A percentile compares a stretch with the other conserved stretches of the same genome.
phyloP scores from a whole-genome alignment of 2,888 invertebrate genomes.

The Trilocha varians region DNA sequence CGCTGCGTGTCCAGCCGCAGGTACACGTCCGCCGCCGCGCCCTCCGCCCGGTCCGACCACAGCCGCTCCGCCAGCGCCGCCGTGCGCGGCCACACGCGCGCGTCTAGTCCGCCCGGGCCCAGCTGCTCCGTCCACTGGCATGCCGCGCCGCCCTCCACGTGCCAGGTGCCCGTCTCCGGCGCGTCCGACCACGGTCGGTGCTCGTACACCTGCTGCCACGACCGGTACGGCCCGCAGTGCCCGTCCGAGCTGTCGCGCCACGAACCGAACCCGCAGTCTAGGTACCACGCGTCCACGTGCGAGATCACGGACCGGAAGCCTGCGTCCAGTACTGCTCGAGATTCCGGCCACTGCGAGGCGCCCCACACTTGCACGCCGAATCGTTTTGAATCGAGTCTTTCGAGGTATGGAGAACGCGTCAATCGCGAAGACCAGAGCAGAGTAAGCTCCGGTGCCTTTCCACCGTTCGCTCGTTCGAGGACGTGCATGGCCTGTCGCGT shows the following conservation, averaged over 20 bases:
- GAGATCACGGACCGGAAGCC: slow-evolving; percentile 86
- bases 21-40: slow-evolving; percentile 75
- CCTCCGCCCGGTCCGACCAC: slow-evolving; percentile 77
- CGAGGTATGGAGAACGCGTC: slow-evolving; percentile 80
- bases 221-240: slow-evolving; percentile 89
- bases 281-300: slow-evolving; percentile 91
- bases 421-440: slow-evolving; percentile 85
- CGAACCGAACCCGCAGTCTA: slow-evolving; percentile 89
- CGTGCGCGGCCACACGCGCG: slow-evolving; percentile 86
- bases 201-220: slow-evolving; percentile 90
- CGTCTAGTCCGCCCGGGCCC: slow-evolving; percentile 81
- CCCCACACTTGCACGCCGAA: slow-evolving; percentile 87
- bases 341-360: slow-evolving; percentile 85
- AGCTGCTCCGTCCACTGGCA: slow-evolving; percentile 91
- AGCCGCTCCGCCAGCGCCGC: slow-evolving; percentile 87
- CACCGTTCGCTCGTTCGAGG: slow-evolving; percentile 76
- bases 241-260: slow-evolving; percentile 89
- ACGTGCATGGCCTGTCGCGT: slow-evolving; percentile 76
- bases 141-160: slow-evolving; percentile 81
- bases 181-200: slow-evolving; percentile 81
- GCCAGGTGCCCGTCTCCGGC: slow-evolving; percentile 51
- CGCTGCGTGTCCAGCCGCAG: slow-evolving; percentile 78
- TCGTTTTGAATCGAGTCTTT: slow-evolving; percentile 67
- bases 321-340: slow-evolving; percentile 81
- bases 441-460: slow-evolving; percentile 70